These are phyloP conservation scores for Galaxias olidus DNA, from an alignment of 2,797 vertebrate genomes.

Conservation along the genomic window DNA sequence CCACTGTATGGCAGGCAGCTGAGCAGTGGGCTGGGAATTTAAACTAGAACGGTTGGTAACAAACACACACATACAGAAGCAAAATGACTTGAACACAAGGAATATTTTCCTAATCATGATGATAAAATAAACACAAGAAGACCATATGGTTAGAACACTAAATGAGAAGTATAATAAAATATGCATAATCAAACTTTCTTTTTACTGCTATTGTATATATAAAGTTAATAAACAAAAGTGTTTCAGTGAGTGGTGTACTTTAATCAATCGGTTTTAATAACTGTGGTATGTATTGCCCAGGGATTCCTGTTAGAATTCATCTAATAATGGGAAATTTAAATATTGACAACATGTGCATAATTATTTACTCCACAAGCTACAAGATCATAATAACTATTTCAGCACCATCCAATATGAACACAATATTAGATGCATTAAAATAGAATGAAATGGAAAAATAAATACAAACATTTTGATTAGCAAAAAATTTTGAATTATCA, in stretches of 20 bases:
- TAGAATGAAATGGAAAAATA: slow-evolving; percentile 62
- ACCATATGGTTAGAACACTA: too few relatives aligned
- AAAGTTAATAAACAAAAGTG: slow-evolving; percentile 7
- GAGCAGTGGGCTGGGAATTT: background rate
- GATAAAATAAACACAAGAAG: too few relatives aligned
- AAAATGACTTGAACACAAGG: slow-evolving; percentile 14
- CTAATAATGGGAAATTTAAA: slow-evolving; percentile 75
- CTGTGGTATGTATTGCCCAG: slow-evolving; percentile 58
- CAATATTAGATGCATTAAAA: slow-evolving; percentile 49
- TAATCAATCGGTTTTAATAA: slow-evolving; percentile 70
- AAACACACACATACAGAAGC: slow-evolving; percentile 17
- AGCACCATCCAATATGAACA: slow-evolving; percentile 51
- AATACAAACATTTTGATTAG: background rate
- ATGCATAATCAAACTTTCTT: slow-evolving; percentile 50
- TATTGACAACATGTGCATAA: slow-evolving; percentile 74
- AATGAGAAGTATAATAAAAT: too few relatives aligned
- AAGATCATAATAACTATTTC: slow-evolving; percentile 37
- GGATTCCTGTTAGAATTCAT: slow-evolving; percentile 73
- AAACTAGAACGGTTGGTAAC: background rate
- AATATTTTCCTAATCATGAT: slow-evolving; percentile 1
- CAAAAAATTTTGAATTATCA: background rate
- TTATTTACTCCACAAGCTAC: slow-evolving; percentile 68
- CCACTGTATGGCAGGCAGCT: slow-evolving; percentile 36
- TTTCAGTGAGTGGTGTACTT: slow-evolving; percentile 51
- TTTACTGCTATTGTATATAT: too few relatives aligned